A percentile compares a stretch with the other conserved stretches of the same genome.
These are phyloP conservation scores for Phortica magna DNA, from an alignment of 2,888 invertebrate genomes.

Conservation along the genomic window DNA sequence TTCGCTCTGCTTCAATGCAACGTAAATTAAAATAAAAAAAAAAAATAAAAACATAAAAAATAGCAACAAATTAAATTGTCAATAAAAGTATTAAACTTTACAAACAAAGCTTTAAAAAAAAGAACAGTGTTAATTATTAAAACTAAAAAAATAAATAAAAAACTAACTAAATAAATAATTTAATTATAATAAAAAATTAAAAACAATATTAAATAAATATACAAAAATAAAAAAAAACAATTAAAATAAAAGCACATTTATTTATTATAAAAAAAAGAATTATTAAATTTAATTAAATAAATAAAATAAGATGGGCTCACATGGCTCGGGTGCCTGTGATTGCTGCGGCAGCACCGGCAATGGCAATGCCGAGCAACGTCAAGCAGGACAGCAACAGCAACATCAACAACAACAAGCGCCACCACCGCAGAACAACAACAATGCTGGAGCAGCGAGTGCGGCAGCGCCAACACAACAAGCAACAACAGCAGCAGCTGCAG, in stretches of 20 bases:
- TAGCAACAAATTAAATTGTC: constrained; percentile 10
- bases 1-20: too few species aligned
- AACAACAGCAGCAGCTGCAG: constrained; percentile 47
- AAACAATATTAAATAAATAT: constrained; percentile 16
- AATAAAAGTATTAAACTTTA: neutral
- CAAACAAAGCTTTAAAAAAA: constrained; percentile 3
- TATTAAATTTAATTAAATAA: neutral
- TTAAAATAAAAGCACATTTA: neutral
- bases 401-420: constrained; percentile 44
- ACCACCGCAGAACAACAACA: constrained; percentile 21
- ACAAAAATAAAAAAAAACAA: constrained; percentile 3
- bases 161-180: too few species aligned
- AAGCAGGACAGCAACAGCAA: constrained; percentile 48
- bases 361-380: constrained; percentile 57
- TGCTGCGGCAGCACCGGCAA: constrained; percentile 59
- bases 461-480: constrained; percentile 53
- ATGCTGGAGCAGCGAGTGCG: constrained; percentile 46
- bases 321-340: constrained; percentile 65
- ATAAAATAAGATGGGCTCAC: constrained; percentile 57
- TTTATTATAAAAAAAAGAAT: neutral
- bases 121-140: neutral
- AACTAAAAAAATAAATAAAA: constrained; percentile 13
- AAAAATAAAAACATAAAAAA: constrained; percentile 30
- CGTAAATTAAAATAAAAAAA: constrained; percentile 1
- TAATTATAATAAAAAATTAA: constrained; percentile 5